phyloP scores from a whole-genome alignment of 2,113 vertebrate genomes.

The Lepus americanus region DNA sequence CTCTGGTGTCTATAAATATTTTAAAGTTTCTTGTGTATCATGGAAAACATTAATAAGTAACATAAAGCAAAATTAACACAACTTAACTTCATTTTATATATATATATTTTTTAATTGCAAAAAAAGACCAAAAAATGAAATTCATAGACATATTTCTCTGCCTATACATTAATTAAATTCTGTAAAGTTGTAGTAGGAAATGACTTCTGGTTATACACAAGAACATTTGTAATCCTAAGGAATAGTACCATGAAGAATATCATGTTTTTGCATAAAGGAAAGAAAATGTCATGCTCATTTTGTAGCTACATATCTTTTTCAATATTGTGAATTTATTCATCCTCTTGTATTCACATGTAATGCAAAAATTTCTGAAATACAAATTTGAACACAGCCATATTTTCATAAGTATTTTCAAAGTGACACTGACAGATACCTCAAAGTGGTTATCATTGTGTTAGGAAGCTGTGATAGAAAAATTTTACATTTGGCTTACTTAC shows the following conservation, averaged over 20 bases:
- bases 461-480: background rate
- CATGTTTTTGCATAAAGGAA: constrained; percentile 15
- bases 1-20: background rate
- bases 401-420: constrained; percentile 15
- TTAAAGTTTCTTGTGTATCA: background rate
- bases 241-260: background rate
- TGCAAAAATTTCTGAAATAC: constrained; percentile 19
- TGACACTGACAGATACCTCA: background rate
- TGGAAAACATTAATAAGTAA: background rate
- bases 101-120: background rate
- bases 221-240: background rate
- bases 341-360: constrained; percentile 35
- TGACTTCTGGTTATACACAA: background rate
- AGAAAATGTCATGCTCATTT: constrained; percentile 12
- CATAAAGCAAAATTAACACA: background rate
- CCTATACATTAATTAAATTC: constrained; percentile 17
- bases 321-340: constrained; percentile 2
- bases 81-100: background rate
- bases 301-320: background rate
- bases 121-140: background rate
- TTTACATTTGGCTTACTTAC: background rate
- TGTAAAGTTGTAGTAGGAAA: constrained; percentile 4
- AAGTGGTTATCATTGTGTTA: background rate
- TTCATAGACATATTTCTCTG: background rate
- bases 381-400: constrained; percentile 44